A percentile compares a stretch with the other conserved stretches of the same genome.
Evolutionary conservation across 1,140 invertebrate genomes (phyloP).

Genomic region (Drosophila lacertosa): DNA sequence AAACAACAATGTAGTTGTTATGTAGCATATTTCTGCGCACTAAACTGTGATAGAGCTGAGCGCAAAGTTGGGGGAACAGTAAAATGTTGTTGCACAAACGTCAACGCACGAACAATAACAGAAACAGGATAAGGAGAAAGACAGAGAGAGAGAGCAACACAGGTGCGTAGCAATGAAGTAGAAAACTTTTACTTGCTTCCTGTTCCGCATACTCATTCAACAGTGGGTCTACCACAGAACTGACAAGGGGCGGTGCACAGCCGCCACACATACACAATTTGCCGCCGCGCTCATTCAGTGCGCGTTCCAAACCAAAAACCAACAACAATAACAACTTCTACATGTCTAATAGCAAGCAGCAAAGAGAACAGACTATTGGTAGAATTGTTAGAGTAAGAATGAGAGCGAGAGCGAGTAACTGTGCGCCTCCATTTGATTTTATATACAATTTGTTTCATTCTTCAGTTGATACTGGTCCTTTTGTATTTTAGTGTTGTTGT

Average conservation of each 20-base stretch:
- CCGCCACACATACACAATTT: conserved; percentile 23
- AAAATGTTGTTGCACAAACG: neutral
- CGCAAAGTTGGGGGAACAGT: neutral
- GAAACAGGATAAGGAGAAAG: neutral
- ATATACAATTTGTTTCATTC: conserved; percentile 33
- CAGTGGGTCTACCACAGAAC: conserved; percentile 4
- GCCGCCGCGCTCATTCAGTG: conserved; percentile 36
- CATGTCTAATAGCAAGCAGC: conserved; percentile 45
- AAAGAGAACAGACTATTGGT: conserved; percentile 7
- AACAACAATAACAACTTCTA: conserved; percentile 61
- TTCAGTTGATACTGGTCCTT: conserved; percentile 17
- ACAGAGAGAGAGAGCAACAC: neutral
- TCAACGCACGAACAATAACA: neutral
- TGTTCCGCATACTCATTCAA: conserved; percentile 12
- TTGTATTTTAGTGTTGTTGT: conserved; percentile 11
- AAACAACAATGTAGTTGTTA: conserved; percentile 48
- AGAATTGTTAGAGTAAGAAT: neutral
- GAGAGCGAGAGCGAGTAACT: conserved; percentile 3
- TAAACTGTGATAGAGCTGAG: conserved; percentile 3
- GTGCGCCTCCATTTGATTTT: conserved; percentile 37
- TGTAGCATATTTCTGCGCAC: conserved; percentile 42
- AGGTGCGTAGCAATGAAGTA: conserved; percentile 29
- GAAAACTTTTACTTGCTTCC: conserved; percentile 48
- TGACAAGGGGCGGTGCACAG: conserved; percentile 10
- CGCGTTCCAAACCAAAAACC: conserved; percentile 28